These are phyloP conservation scores for Tipula confusa DNA, from an alignment of 2,888 invertebrate species.

Conservation along the genomic window DNA sequence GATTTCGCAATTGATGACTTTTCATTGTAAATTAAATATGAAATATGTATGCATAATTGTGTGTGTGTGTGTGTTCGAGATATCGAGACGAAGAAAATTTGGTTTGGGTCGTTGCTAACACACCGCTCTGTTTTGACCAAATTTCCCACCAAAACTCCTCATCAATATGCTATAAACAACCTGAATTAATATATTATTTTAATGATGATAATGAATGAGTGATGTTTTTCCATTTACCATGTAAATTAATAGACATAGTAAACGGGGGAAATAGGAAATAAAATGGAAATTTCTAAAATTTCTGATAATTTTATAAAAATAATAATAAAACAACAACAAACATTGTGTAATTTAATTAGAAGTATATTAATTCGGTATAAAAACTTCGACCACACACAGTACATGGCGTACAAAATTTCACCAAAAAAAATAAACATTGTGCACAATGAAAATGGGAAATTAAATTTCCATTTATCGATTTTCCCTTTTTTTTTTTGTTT, in stretches of 20 bases:
- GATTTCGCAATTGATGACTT: neutral
- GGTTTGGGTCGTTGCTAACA: neutral
- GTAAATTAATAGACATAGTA: neutral
- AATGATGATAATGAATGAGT: neutral
- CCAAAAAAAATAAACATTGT: neutral
- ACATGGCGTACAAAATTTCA: neutral
- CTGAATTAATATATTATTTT: neutral
- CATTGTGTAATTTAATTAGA: neutral
- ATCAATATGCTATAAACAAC: neutral
- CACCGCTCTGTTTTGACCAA: neutral
- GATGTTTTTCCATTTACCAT: neutral
- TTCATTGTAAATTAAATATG: neutral
- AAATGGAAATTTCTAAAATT: neutral
- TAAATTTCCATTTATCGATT: slow-evolving; percentile 12
- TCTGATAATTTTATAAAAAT: neutral
- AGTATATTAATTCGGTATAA: neutral
- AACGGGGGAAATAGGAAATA: neutral
- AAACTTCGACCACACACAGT: neutral
- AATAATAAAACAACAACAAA: neutral
- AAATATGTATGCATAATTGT: neutral
- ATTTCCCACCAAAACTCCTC: neutral
- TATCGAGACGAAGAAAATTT: neutral
- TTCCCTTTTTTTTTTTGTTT: neutral
- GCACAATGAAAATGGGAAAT: neutral
- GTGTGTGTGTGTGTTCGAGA: neutral